Base-by-base conservation (phyloP, 2,888 invertebrate genomes). In the Lithophane leautieri region DNA sequence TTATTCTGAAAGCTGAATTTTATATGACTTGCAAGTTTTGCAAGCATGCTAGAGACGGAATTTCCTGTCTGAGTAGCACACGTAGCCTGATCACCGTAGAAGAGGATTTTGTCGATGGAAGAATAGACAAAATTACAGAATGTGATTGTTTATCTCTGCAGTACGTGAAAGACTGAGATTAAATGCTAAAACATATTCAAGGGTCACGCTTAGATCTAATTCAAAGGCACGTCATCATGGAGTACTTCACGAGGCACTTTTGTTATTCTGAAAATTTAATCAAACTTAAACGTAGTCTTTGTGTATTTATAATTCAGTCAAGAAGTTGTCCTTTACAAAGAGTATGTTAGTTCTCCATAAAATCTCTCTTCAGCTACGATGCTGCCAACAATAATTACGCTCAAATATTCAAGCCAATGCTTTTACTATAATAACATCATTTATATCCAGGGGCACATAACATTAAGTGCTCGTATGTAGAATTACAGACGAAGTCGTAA, bases 301-400 rank as follows among this genome's bases (percentile, higher is more conserved):
- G n/a, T 16, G 2, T 78, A 14, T n/a, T 44, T 22, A 42, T 68
- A 60, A 52, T 65, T 61, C 28, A 62, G 40, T 62, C 34, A 28
- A 60, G 28, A 52, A 61, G 14, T 42, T 66, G 61, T 54, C 58
- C n/a, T 81, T 58, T 40, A 28, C 16, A 25, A 47, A 52, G 4
- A 47, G 19, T 66, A 61, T 56, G 47, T 7, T 25, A 22, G 40
- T 56, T 66, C 11, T 56, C 28, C 28, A 84, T 84, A 73, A 79
- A 61, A 83, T 83, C 67, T 60, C 19, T 83, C 58, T 22, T n/a
- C 67, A 63, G 40, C 63, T 34, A 22, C 12, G 52, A 34, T n/a
- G 84, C 58, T 80, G 84, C 84, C 84, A 83, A 80, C 67, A 68
- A 72, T 72, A 72, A 83, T 78, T 56, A 77, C 78, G 62, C 50